Percentiles rank a stretch among this genome's conserved stretches.
Evolutionary conservation across 2,113 vertebrate genomes (phyloP).

Genomic region (Naja naja): DNA sequence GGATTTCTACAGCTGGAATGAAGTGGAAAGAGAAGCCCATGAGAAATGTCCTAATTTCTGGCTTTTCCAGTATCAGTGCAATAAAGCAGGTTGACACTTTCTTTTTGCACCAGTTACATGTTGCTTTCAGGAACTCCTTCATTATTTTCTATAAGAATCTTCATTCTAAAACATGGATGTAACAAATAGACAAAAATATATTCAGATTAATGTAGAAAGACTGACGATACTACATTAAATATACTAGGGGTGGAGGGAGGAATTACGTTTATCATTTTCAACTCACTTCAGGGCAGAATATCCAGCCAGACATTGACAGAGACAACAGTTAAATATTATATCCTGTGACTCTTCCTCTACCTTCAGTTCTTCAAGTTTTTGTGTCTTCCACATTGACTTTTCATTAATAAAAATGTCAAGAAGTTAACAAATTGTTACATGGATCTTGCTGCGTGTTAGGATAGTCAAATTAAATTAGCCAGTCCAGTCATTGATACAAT

Average conservation of each 20-base stretch:
- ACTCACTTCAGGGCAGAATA: conserved; percentile 54
- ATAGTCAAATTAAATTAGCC: neutral
- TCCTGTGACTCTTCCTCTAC: neutral
- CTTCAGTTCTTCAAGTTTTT: neutral
- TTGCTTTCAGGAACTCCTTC: conserved; percentile 45
- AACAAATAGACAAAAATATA: conserved; percentile 41
- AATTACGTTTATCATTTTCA: conserved; percentile 55
- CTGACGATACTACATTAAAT: conserved; percentile 45
- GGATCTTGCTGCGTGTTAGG: neutral
- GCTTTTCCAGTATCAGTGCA: conserved; percentile 33
- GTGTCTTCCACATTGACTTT: neutral
- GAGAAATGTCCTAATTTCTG: conserved; percentile 66
- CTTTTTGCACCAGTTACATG: conserved; percentile 46
- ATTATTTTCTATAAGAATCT: conserved; percentile 52
- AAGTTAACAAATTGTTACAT: neutral
- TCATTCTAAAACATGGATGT: conserved; percentile 48
- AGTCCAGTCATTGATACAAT: neutral
- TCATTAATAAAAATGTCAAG: neutral
- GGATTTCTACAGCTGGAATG: conserved; percentile 63
- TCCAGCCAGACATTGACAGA: conserved; percentile 52
- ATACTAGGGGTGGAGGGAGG: neutral
- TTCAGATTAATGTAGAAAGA: conserved; percentile 47
- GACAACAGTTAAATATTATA: conserved; percentile 12
- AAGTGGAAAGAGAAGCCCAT: conserved; percentile 67
- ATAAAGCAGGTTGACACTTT: conserved; percentile 42